Percentiles rank a stretch among this genome's conserved stretches.
Conservation (phyloP, 2,888 invertebrate species). For the Phortica magna region DNA sequence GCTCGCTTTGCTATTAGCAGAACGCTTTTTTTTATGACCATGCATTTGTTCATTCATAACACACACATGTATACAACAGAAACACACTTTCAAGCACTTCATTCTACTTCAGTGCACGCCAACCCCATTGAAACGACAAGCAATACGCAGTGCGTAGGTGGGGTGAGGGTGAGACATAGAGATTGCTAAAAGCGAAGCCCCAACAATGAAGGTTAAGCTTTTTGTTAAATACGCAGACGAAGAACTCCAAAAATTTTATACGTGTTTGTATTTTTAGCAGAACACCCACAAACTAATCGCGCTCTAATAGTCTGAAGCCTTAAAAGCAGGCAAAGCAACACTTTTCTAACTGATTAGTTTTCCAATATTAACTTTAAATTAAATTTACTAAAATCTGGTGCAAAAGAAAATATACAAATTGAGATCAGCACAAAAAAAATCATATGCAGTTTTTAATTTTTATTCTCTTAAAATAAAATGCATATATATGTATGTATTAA, state of each 20-base stretch:
- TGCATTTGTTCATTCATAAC: conserved; percentile 42
- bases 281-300: conserved; percentile 9
- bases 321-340: background rate
- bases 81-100: conserved; percentile 33
- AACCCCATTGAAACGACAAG: conserved; percentile 34
- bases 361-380: conserved; percentile 35
- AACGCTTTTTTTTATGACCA: conserved; percentile 47
- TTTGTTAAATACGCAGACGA: conserved; percentile 56
- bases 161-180: background rate
- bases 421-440: conserved; percentile 41
- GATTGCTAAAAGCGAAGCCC: conserved; percentile 53
- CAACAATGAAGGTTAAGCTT: conserved; percentile 69
- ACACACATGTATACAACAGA: conserved; percentile 36
- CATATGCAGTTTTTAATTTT: conserved; percentile 35
- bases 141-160: background rate
- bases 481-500: conserved; percentile 14
- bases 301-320: conserved; percentile 23
- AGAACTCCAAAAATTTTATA: conserved; percentile 33
- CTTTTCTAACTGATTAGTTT: conserved; percentile 45
- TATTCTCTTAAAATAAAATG: conserved; percentile 26
- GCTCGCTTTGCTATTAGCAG: background rate
- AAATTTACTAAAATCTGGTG: background rate
- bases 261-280: conserved; percentile 7
- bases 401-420: conserved; percentile 43
- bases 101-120: conserved; percentile 53